phyloP scores from a whole-genome alignment of 1,140 invertebrate genomes.

The Holcopasites calliopsidis region DNA sequence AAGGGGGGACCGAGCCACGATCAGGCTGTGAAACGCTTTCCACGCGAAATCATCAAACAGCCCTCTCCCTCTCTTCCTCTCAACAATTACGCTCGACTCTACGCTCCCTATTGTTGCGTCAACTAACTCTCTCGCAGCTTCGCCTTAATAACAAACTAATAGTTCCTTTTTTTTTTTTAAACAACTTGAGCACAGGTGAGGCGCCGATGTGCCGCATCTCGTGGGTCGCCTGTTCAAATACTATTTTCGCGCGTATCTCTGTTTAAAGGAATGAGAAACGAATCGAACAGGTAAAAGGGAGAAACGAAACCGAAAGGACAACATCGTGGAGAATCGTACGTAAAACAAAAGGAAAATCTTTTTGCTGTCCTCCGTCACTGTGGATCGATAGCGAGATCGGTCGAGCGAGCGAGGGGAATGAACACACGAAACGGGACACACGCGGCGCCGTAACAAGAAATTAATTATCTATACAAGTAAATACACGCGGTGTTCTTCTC shows the following conservation, averaged over 20 bases:
- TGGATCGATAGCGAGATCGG: not conserved
- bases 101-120: conserved; percentile 5
- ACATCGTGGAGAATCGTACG: too few relatives aligned
- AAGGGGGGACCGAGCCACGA: not conserved
- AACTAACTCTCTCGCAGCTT: conserved; percentile 51
- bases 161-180: conserved; percentile 62
- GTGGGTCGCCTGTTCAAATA: not conserved
- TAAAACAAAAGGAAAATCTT: too few relatives aligned
- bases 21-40: not conserved
- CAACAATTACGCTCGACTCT: conserved; percentile 7
- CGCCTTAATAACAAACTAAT: conserved; percentile 77
- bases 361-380: too few relatives aligned
- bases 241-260: too few relatives aligned
- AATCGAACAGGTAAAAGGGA: too few relatives aligned
- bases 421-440: conserved; percentile 44
- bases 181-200: conserved; percentile 78
- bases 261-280: too few relatives aligned
- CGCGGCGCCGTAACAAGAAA: conserved; percentile 69
- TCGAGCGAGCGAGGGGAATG: conserved; percentile 15
- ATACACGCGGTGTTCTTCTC: not conserved
- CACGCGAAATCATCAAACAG: too few relatives aligned
- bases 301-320: too few relatives aligned
- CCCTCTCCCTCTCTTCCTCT: not conserved
- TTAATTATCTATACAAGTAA: conserved; percentile 69
- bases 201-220: conserved; percentile 52